A percentile compares a stretch with the other conserved stretches of the same genome.
Conservation (phyloP, 1,140 invertebrate genomes). For the Drosophila santomea region DNA sequence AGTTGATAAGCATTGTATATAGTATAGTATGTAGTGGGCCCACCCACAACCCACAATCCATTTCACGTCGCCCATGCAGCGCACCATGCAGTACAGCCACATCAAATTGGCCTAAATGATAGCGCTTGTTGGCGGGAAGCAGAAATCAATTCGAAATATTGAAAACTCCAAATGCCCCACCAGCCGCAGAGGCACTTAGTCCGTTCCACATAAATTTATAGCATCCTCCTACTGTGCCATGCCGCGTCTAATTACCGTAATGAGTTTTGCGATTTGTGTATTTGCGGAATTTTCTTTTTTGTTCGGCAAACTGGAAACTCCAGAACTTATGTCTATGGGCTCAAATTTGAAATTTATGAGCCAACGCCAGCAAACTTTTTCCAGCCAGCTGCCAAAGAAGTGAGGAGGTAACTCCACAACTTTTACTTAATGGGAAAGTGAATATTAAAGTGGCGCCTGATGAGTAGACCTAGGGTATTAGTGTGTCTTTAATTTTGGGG, state of each 20-base stretch:
- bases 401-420: conserved; percentile 13
- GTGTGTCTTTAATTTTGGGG: not conserved
- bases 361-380: conserved; percentile 57
- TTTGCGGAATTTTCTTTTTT: conserved; percentile 44
- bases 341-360: conserved; percentile 76
- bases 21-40: not conserved
- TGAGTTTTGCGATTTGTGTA: conserved; percentile 72
- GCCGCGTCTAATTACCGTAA: conserved; percentile 69
- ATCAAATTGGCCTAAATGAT: conserved; percentile 65
- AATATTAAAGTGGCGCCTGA: conserved; percentile 51
- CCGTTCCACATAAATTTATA: conserved; percentile 50
- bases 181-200: conserved; percentile 43
- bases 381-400: conserved; percentile 33
- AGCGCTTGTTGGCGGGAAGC: conserved; percentile 33
- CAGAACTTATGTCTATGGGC: conserved; percentile 68
- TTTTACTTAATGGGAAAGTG: conserved; percentile 55
- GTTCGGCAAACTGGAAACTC: conserved; percentile 34
- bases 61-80: no score
- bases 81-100: conserved; percentile 4
- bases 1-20: conserved; percentile 52
- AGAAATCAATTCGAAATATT: conserved; percentile 68
- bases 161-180: conserved; percentile 49
- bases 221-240: conserved; percentile 12
- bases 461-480: conserved; percentile 2
- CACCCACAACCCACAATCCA: not conserved